Evolutionary conservation across 2,888 invertebrate genomes (phyloP).

Genomic region (Pyrocoelia pectoralis): DNA sequence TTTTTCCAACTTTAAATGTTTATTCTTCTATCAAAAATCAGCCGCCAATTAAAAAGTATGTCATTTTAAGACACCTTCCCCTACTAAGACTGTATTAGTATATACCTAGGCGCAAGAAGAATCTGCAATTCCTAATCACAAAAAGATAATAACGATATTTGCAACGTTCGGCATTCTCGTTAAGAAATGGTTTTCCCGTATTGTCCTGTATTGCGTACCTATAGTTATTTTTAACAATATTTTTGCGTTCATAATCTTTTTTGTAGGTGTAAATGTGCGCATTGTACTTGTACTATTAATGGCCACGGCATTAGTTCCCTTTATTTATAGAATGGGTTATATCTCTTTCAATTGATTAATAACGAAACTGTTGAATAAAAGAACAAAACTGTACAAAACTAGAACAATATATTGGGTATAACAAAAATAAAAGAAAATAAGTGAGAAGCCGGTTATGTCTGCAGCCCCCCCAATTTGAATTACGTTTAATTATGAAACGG

Average conservation of each 20-base stretch:
- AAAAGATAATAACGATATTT: neutral
- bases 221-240: neutral
- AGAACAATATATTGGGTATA: neutral
- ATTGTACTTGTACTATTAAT: conserved; percentile 1
- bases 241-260: neutral
- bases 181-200: neutral
- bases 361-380: conserved; percentile 1
- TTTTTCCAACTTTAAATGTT: too few relatives aligned
- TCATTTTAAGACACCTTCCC: too few relatives aligned
- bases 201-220: neutral
- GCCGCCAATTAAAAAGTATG: too few relatives aligned
- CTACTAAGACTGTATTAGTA: too few relatives aligned
- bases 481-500: neutral
- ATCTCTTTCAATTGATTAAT: neutral
- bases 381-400: conserved; percentile 1
- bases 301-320: neutral
- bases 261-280: neutral
- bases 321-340: neutral
- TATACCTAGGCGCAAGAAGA: too few relatives aligned
- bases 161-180: neutral
- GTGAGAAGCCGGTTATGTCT: neutral
- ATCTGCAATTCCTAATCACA: neutral
- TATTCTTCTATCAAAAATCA: too few relatives aligned
- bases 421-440: neutral
- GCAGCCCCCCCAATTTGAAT: conserved; percentile 1